Conservation (phyloP, 92 coral and sea anemone genomes). For the Epizoanthus rinbou region DNA sequence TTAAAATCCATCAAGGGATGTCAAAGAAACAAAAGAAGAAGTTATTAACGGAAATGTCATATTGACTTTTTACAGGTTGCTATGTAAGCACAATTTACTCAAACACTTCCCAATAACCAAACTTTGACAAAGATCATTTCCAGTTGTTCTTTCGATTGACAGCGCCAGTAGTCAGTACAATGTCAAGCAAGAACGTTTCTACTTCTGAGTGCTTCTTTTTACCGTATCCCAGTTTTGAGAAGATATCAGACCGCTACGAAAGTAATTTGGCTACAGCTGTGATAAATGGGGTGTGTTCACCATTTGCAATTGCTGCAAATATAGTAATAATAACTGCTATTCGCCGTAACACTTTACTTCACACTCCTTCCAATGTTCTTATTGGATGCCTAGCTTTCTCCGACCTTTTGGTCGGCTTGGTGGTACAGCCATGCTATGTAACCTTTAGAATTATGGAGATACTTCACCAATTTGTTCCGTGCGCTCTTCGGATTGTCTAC, state of each 20-base stretch:
- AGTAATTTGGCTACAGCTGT: constrained; percentile 68
- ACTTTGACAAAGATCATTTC: too few relatives aligned
- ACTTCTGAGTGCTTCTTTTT: constrained; percentile 44
- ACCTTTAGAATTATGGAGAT: constrained; percentile 62
- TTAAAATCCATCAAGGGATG: background rate
- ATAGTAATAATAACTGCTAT: constrained; percentile 56
- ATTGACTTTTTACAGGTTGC: constrained; percentile 25
- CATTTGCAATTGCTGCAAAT: constrained; percentile 68
- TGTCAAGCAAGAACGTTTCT: background rate
- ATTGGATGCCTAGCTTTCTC: constrained; percentile 73
- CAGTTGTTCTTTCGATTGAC: too few relatives aligned
- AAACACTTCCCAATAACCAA: too few relatives aligned
- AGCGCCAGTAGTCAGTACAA: background rate
- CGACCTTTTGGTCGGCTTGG: constrained; percentile 69
- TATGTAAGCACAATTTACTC: constrained; percentile 1
- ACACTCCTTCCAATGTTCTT: constrained; percentile 69
- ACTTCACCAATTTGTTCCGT: constrained; percentile 59
- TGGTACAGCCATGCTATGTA: constrained; percentile 79
- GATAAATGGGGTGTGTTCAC: constrained; percentile 56
- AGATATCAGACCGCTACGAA: constrained; percentile 43
- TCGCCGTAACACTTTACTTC: constrained; percentile 49
- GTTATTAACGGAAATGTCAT: background rate
- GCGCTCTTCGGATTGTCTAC: constrained; percentile 60
- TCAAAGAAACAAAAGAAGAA: background rate
- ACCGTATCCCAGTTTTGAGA: constrained; percentile 68